Evolutionary conservation across 1,140 invertebrate genomes (phyloP), one percentile per base, ranked within the genome.

Genomic region (Danaus plexippus): DNA sequence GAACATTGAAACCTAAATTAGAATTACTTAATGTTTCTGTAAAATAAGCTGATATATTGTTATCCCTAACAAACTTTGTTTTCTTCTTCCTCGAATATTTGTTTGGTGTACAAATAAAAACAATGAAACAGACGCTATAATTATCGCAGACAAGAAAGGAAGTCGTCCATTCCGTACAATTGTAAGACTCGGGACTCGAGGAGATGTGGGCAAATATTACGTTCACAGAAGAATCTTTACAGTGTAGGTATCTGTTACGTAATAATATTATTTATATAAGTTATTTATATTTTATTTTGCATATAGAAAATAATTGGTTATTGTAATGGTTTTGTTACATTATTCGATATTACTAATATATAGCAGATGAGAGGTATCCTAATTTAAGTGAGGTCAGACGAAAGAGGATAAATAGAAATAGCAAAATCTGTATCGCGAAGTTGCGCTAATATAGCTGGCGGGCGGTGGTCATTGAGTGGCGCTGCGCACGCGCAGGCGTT

Each of bases 321-420:
- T 32, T 32, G 5, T 32, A 32, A 32, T 3, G 22, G 22, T 32
- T 32, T 32, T 32, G 22, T 32, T 32, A 32, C 22, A 32, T 32
- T 32, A 32, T 32, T 32, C 22, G 22, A 32, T 32, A 32, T 32
- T 32, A 32, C 1, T 32, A 32, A 32, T 32, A 32, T 32, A 32
- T 32, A 47, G 57, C 47, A 54, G 43, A 18, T 18, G 48, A 43
- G 47, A 54, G n/a, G 47, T 57, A 47, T 59, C 70, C 73, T 77
- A 77, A 75, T 73, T 73, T 73, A 76, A 74, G 75, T 75, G 73
- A 74, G 72, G 67, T 73, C 70, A 72, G 63, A 54, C 62, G 71
- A 63, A 67, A 66, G 67, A 81, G 75, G 80, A 79, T 77, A 75
- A 82, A 78, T 85, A 75, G 81, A 86, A 86, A 86, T 85, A 86